Percentiles rank a stretch among this genome's conserved stretches.
phyloP scores from a whole-genome alignment of 2,113 vertebrate genomes.

The Aspiorhynchus laticeps region DNA sequence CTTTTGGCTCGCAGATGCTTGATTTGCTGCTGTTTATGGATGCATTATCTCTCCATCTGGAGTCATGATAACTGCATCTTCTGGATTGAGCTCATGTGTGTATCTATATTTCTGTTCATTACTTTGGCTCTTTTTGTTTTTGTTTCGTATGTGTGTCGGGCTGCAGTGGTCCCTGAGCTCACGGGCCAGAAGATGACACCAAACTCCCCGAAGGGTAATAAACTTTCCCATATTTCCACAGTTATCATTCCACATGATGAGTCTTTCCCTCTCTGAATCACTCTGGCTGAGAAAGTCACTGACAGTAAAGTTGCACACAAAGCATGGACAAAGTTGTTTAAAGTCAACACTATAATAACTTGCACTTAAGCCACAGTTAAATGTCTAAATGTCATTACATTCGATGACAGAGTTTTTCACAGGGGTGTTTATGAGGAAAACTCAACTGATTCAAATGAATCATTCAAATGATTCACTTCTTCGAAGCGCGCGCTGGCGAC shows the following conservation, averaged over 20 bases:
- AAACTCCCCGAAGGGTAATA: constrained; percentile 38
- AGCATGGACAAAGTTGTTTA: not conserved
- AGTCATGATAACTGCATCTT: constrained; percentile 55
- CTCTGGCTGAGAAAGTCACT: not conserved
- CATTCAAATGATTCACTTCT: not conserved
- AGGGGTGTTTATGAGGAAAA: not conserved
- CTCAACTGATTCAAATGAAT: not conserved
- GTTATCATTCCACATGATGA: not conserved
- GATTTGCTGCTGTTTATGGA: constrained; percentile 31
- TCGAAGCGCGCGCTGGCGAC: not conserved
- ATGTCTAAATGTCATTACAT: not conserved
- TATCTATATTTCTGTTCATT: constrained; percentile 1
- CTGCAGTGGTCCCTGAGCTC: constrained; percentile 50
- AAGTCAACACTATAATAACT: not conserved
- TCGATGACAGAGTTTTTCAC: not conserved
- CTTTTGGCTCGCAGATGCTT: not conserved
- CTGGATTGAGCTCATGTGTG: constrained; percentile 12
- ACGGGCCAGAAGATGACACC: constrained; percentile 50
- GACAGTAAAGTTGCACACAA: too few species aligned
- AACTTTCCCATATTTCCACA: constrained; percentile 33
- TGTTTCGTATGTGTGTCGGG: constrained; percentile 37
- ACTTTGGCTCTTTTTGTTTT: constrained; percentile 32
- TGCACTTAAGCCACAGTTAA: not conserved
- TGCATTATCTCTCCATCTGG: constrained; percentile 55
- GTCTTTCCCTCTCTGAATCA: not conserved